A percentile compares a stretch with the other conserved stretches of the same genome.
Evolutionary conservation across 2,113 vertebrate species (phyloP).

Genomic region (Eublepharis macularius): DNA sequence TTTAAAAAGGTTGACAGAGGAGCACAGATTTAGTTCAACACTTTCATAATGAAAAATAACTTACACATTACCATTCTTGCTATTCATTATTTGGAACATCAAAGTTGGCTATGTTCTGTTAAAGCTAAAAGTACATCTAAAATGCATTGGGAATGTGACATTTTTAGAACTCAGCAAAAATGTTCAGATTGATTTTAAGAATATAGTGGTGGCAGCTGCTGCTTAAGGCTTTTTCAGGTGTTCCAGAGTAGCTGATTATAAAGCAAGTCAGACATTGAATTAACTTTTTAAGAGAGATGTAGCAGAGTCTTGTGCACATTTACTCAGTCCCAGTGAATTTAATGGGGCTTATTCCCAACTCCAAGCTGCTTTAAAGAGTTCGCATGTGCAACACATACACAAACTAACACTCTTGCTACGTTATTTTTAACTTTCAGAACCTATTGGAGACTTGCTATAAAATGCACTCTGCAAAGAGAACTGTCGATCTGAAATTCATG

Average conservation of each 20-base stretch:
- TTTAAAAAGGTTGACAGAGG: too few relatives aligned
- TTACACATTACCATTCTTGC: background rate
- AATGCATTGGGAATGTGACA: background rate
- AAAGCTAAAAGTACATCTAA: background rate
- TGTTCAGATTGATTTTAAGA: background rate
- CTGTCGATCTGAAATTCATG: slow-evolving; percentile 33
- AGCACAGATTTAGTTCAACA: background rate
- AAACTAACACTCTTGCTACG: slow-evolving; percentile 37
- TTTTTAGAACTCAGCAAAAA: background rate
- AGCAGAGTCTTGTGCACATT: too few relatives aligned
- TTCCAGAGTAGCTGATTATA: background rate
- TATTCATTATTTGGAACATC: too few relatives aligned
- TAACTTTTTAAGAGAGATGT: too few relatives aligned
- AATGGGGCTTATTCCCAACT: too few relatives aligned
- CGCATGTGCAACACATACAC: slow-evolving; percentile 46
- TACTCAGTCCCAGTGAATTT: too few relatives aligned
- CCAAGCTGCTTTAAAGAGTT: slow-evolving; percentile 36
- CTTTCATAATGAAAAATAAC: background rate
- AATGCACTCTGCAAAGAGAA: slow-evolving; percentile 50
- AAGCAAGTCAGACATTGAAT: too few relatives aligned
- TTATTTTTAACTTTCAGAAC: slow-evolving; percentile 56
- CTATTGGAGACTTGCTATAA: slow-evolving; percentile 51
- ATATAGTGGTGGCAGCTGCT: background rate
- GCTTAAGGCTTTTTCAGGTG: too few relatives aligned
- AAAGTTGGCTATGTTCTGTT: too few relatives aligned